Evolutionary conservation across 2,888 invertebrate species (phyloP).

Genomic region (Notodromas monacha): DNA sequence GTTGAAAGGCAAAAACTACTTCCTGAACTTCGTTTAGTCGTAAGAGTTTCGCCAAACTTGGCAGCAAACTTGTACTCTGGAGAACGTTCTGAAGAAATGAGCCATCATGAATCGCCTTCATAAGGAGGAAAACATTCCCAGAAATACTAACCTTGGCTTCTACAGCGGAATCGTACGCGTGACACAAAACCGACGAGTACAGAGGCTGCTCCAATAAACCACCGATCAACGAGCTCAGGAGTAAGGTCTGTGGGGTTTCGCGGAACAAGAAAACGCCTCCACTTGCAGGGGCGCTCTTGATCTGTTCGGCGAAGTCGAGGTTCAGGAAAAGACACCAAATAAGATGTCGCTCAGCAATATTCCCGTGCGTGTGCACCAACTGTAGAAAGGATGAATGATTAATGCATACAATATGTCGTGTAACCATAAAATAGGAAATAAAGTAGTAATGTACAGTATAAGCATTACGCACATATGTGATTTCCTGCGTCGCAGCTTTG

Average conservation of each 20-base stretch:
- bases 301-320: conserved; percentile 33
- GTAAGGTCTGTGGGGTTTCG: conserved; percentile 28
- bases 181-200: too few species aligned
- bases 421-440: neutral
- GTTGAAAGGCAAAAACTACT: conserved; percentile 53
- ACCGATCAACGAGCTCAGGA: conserved; percentile 36
- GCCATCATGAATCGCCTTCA: conserved; percentile 53
- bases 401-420: neutral
- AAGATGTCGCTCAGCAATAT: conserved; percentile 86
- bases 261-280: too few species aligned
- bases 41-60: conserved; percentile 41
- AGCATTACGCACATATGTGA: conserved; percentile 42
- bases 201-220: too few species aligned
- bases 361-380: conserved; percentile 65
- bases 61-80: neutral
- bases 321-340: conserved; percentile 71
- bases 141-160: conserved; percentile 57
- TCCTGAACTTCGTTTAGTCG: conserved; percentile 62
- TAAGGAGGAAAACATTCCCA: conserved; percentile 55
- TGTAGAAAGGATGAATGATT: conserved; percentile 17
- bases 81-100: conserved; percentile 29
- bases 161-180: too few species aligned
- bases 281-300: conserved; percentile 11
- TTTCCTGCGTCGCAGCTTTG: conserved; percentile 56
- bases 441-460: conserved; percentile 9